Percentiles rank a stretch among this genome's conserved stretches.
Conservation (phyloP, 1,140 invertebrate genomes). For the Delia radicum region DNA sequence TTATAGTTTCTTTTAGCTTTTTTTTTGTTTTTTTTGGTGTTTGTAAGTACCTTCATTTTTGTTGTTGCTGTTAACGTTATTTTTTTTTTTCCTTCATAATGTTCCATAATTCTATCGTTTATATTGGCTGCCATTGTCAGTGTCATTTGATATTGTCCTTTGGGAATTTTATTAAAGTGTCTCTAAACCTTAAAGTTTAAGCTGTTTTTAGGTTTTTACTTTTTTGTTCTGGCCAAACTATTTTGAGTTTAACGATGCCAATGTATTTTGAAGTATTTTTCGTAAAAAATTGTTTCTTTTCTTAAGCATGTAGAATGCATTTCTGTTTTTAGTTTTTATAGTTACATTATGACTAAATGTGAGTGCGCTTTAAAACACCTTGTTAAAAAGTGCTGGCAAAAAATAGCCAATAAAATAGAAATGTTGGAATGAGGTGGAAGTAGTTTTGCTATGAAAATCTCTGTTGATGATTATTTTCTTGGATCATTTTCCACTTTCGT, state of each 20-base stretch:
- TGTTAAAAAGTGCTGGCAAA: neutral
- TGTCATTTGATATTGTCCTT: slow-evolving; percentile 21
- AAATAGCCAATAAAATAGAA: neutral
- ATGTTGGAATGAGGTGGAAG: neutral
- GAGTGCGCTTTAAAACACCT: neutral
- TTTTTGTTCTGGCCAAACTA: slow-evolving; percentile 3
- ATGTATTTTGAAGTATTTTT: too few relatives aligned
- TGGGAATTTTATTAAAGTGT: slow-evolving; percentile 16
- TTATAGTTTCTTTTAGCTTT: neutral
- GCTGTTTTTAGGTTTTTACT: too few relatives aligned
- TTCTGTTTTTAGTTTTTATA: neutral
- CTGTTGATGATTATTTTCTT: neutral
- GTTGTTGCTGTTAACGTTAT: neutral
- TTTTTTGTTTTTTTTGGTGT: neutral
- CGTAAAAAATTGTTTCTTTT: neutral
- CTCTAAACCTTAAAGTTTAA: neutral
- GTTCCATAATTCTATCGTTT: neutral
- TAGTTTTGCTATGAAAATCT: neutral
- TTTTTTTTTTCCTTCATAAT: neutral
- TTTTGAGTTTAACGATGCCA: neutral
- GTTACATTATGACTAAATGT: neutral
- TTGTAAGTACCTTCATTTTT: neutral
- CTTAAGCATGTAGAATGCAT: neutral
- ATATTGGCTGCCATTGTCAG: slow-evolving; percentile 10
- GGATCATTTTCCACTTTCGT: neutral